phyloP scores from a whole-genome alignment of 2,888 invertebrate genomes.

The Galeopsomyia nigrocyanea region DNA sequence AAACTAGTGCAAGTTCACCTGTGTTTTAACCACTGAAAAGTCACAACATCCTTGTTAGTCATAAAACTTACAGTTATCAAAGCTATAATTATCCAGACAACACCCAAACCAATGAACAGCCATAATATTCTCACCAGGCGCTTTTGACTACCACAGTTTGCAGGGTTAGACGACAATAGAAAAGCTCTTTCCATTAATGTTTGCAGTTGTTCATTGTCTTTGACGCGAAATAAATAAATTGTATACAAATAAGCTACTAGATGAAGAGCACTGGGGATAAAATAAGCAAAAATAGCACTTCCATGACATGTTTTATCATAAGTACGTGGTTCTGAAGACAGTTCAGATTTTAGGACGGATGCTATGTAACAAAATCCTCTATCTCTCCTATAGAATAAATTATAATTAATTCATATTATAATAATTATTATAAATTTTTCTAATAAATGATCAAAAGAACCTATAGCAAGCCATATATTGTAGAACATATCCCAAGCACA shows the following conservation, averaged over 20 bases:
- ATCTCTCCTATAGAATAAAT: slow-evolving; percentile 73
- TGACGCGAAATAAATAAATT: slow-evolving; percentile 79
- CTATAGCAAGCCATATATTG: slow-evolving; percentile 86
- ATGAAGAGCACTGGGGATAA: slow-evolving; percentile 81
- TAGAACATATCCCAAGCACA: slow-evolving; percentile 80
- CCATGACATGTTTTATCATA: slow-evolving; percentile 79
- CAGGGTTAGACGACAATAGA: slow-evolving; percentile 78
- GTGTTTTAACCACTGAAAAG: slow-evolving; percentile 76
- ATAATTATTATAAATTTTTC: slow-evolving; percentile 19
- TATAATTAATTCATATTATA: slow-evolving; percentile 20
- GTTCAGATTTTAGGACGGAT: slow-evolving; percentile 46
- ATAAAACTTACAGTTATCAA: slow-evolving; percentile 76
- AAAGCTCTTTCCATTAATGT: slow-evolving; percentile 88
- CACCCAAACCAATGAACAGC: slow-evolving; percentile 79
- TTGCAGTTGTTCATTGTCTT: slow-evolving; percentile 86
- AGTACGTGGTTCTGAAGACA: slow-evolving; percentile 66
- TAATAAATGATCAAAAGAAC: too few species aligned
- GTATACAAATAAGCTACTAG: slow-evolving; percentile 81
- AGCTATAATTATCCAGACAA: slow-evolving; percentile 80
- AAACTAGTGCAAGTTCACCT: slow-evolving; percentile 67
- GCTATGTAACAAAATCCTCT: slow-evolving; percentile 79
- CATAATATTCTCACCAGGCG: slow-evolving; percentile 80
- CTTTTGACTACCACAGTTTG: slow-evolving; percentile 77
- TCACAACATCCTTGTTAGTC: slow-evolving; percentile 75
- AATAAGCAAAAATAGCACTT: slow-evolving; percentile 79